Evolutionary conservation across 2,888 invertebrate genomes (phyloP).

Genomic region (Hymenopus coronatus): DNA sequence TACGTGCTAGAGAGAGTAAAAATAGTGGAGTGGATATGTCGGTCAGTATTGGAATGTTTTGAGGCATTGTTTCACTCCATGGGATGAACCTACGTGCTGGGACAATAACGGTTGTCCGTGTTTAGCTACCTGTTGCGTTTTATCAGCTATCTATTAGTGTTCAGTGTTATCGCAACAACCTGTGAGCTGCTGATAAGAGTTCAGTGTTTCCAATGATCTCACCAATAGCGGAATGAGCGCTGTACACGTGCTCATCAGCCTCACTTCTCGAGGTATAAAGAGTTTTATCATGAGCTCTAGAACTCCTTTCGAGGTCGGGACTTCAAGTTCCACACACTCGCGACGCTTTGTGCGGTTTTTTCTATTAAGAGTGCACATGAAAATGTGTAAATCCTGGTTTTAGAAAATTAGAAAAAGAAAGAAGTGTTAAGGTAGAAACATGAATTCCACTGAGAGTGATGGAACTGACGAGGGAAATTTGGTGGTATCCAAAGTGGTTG

Average conservation of each 20-base stretch:
- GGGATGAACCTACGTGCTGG: neutral
- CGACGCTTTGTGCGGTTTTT: neutral
- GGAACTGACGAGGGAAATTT: slow-evolving; percentile 52
- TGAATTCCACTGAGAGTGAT: slow-evolving; percentile 15
- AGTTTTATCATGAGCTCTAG: neutral
- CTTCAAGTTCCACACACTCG: no score
- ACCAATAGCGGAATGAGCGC: neutral
- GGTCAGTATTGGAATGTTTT: neutral
- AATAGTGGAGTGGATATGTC: no score
- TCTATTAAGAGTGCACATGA: neutral
- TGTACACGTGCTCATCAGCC: neutral
- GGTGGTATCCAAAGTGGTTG: slow-evolving; percentile 69
- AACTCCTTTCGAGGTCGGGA: neutral
- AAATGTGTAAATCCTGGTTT: neutral
- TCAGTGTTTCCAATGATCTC: neutral
- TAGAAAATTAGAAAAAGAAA: neutral
- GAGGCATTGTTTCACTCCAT: neutral
- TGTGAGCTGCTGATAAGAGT: neutral
- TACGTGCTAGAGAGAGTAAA: no score
- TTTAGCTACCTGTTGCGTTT: neutral
- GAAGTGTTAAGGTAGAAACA: neutral
- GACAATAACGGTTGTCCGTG: neutral
- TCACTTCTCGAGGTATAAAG: neutral
- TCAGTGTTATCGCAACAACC: neutral
- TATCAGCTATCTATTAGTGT: neutral